phyloP scores from a whole-genome alignment of 2,113 vertebrate genomes.

The Vireo altiloquus region DNA sequence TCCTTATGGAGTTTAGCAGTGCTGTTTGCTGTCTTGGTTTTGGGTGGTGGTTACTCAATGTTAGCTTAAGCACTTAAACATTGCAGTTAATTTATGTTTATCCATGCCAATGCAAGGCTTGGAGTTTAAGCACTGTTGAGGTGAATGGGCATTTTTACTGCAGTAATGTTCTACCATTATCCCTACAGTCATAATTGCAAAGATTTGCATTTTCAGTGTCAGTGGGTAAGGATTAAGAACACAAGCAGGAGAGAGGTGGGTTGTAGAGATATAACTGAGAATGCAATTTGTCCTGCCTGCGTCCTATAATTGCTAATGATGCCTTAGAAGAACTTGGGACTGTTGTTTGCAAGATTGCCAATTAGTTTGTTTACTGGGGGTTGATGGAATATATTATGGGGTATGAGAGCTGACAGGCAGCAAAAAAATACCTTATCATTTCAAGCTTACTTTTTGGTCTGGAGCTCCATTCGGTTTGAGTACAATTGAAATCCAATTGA shows the following conservation, averaged over 20 bases:
- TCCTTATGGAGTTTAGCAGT: neutral
- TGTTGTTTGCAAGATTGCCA: neutral
- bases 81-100: slow-evolving; percentile 40
- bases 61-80: neutral
- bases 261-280: neutral
- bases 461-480: neutral
- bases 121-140: neutral
- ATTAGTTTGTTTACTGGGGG: neutral
- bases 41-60: neutral
- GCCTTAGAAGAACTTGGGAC: neutral
- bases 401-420: neutral
- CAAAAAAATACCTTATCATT: neutral
- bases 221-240: slow-evolving; percentile 10
- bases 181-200: slow-evolving; percentile 15
- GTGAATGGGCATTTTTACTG: slow-evolving; percentile 6
- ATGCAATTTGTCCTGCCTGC: neutral
- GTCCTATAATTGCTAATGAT: slow-evolving; percentile 8
- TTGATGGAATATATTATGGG: neutral
- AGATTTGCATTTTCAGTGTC: slow-evolving; percentile 33
- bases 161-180: neutral
- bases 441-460: neutral
- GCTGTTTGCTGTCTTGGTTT: slow-evolving; percentile 1
- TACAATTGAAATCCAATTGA: neutral
- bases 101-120: neutral
- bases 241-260: neutral